phyloP scores from a whole-genome alignment of 2,113 vertebrate species.

The Okapia johnstoni region DNA sequence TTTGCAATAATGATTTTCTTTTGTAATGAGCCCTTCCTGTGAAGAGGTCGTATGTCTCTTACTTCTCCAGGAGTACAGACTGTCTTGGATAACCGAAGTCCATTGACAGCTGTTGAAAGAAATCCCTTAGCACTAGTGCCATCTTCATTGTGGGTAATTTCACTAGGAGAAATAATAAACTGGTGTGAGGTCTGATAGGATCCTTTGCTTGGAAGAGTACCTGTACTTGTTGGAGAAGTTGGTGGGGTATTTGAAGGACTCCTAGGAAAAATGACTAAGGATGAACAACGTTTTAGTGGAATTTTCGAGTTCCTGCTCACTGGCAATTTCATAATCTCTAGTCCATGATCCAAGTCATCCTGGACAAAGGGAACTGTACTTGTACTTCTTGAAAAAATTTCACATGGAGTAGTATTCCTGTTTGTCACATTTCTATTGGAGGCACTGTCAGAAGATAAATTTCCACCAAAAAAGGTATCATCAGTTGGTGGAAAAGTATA shows the following conservation, averaged over 20 bases:
- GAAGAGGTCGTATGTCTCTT: slow-evolving; percentile 85
- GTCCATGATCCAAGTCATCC: slow-evolving; percentile 79
- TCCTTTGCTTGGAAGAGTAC: slow-evolving; percentile 76
- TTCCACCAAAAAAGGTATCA: slow-evolving; percentile 46
- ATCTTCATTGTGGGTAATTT: slow-evolving; percentile 78
- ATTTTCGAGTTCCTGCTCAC: slow-evolving; percentile 79
- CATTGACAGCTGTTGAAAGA: slow-evolving; percentile 84
- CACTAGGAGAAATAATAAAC: slow-evolving; percentile 80
- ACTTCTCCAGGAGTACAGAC: slow-evolving; percentile 74
- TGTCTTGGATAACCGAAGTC: slow-evolving; percentile 85
- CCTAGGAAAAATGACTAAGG: slow-evolving; percentile 93
- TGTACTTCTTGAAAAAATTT: slow-evolving; percentile 82
- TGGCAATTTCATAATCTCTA: slow-evolving; percentile 71
- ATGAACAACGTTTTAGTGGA: slow-evolving; percentile 93
- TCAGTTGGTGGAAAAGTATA: slow-evolving; percentile 64
- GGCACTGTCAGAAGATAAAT: slow-evolving; percentile 37
- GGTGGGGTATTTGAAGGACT: slow-evolving; percentile 92
- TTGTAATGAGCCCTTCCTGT: slow-evolving; percentile 79
- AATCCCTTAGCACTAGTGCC: slow-evolving; percentile 80
- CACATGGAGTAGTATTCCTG: slow-evolving; percentile 80
- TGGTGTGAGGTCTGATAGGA: slow-evolving; percentile 85
- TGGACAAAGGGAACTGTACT: slow-evolving; percentile 84
- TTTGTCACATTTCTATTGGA: slow-evolving; percentile 58
- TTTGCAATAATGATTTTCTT: slow-evolving; percentile 74
- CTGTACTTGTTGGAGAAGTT: slow-evolving; percentile 84